Percentiles rank a stretch among this genome's conserved stretches.
phyloP scores from a whole-genome alignment of 2,797 vertebrate species.

The Ctenopoma kingsleyae region DNA sequence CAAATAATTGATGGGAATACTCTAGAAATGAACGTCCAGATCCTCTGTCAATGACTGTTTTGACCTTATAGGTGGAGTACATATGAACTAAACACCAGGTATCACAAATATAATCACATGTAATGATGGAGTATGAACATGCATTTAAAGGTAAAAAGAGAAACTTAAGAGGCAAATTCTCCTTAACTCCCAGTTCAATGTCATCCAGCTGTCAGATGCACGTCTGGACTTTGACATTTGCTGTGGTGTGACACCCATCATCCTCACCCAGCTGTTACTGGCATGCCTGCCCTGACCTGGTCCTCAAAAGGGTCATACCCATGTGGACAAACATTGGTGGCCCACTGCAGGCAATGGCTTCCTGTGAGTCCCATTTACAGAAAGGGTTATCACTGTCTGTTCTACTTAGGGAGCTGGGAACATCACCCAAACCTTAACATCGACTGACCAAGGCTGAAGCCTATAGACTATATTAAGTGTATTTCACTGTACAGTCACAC shows the following conservation, averaged over 20 bases:
- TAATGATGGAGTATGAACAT: not conserved
- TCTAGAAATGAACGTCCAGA: conserved; percentile 15
- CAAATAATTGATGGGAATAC: conserved; percentile 68
- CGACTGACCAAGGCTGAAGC: conserved; percentile 24
- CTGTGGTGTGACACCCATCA: conserved; percentile 79
- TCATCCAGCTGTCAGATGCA: conserved; percentile 76
- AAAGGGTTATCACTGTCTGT: conserved; percentile 70
- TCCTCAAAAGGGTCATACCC: conserved; percentile 69
- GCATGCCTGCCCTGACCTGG: conserved; percentile 61
- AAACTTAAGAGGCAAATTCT: conserved; percentile 19
- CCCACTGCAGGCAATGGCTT: conserved; percentile 75
- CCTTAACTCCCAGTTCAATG: conserved; percentile 52
- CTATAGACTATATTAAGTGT: conserved; percentile 36
- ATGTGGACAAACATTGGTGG: conserved; percentile 82
- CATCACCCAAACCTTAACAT: conserved; percentile 47
- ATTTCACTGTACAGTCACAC: conserved; percentile 37
- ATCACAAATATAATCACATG: not conserved
- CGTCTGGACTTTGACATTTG: conserved; percentile 66
- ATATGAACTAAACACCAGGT: conserved; percentile 4
- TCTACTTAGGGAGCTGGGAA: conserved; percentile 64
- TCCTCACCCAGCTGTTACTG: conserved; percentile 80
- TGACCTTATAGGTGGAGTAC: conserved; percentile 24
- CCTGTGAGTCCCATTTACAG: conserved; percentile 70
- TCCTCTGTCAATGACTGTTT: conserved; percentile 8
- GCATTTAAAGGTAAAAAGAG: not conserved